Evolutionary conservation across 1,140 invertebrate species (phyloP).

Genomic region (Macrobrachium rosenbergii): DNA sequence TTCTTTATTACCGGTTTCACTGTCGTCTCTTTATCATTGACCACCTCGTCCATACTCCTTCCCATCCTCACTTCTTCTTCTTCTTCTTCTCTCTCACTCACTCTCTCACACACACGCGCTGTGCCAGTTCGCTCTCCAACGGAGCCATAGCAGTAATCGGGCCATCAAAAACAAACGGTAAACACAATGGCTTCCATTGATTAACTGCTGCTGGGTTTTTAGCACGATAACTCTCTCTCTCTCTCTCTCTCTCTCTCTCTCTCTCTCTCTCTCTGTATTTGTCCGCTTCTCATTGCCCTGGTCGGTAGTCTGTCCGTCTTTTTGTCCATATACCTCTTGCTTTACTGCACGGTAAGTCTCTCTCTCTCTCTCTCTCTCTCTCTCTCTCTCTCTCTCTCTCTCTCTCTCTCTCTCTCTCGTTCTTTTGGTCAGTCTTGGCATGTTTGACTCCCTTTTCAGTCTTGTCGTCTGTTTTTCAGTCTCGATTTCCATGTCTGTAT

Average conservation of each 20-base stretch:
- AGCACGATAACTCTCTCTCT: background rate
- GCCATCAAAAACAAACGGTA: conserved; percentile 31
- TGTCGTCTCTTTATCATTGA: conserved; percentile 23
- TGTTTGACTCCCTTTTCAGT: no score
- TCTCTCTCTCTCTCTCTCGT: no score
- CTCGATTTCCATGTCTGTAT: background rate
- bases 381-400: background rate
- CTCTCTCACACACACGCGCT: background rate
- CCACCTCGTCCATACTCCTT: background rate
- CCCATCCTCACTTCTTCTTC: background rate
- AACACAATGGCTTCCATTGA: conserved; percentile 21
- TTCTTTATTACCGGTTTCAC: background rate
- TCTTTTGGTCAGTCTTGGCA: no score
- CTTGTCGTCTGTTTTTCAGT: background rate
- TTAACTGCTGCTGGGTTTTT: no score
- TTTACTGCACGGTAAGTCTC: background rate
- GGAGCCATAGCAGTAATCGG: background rate
- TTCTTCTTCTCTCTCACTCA: background rate
- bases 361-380: conserved; percentile 22
- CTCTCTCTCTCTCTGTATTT: background rate
- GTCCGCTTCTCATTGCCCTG: background rate
- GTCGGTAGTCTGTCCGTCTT: background rate
- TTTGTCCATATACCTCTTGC: background rate
- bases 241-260: background rate
- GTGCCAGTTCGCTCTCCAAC: background rate